Evolutionary conservation across 1,140 invertebrate species (phyloP).

Genomic region (Drosophila quadrilineata): DNA sequence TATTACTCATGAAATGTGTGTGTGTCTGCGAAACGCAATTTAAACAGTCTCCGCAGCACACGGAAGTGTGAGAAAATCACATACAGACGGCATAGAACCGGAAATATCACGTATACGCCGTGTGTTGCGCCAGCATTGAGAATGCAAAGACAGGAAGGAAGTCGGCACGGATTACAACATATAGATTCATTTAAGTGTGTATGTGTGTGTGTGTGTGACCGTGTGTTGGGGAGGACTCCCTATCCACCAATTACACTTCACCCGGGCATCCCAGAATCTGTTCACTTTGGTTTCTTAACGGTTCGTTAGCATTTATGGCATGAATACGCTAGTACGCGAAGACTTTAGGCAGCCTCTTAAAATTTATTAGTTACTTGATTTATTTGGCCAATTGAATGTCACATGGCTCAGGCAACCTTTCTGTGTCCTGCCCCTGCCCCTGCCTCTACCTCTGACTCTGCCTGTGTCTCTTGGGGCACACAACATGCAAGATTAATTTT

Average conservation of each 20-base stretch:
- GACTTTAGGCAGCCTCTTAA: slow-evolving; percentile 24
- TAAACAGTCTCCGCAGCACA: not conserved
- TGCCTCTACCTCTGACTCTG: no score
- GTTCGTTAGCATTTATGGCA: slow-evolving; percentile 54
- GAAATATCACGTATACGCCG: slow-evolving; percentile 51
- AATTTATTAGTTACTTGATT: slow-evolving; percentile 71
- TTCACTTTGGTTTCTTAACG: slow-evolving; percentile 51
- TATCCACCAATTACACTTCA: slow-evolving; percentile 19
- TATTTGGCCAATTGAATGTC: slow-evolving; percentile 66
- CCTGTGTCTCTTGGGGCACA: no score
- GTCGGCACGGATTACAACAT: not conserved
- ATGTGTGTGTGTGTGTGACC: not conserved
- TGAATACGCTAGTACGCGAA: slow-evolving; percentile 1
- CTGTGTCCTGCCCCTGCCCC: not conserved
- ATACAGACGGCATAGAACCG: not conserved
- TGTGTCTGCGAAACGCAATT: slow-evolving; percentile 12
- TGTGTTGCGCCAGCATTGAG: slow-evolving; percentile 23
- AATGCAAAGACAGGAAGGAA: slow-evolving; percentile 37
- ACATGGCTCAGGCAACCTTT: slow-evolving; percentile 11
- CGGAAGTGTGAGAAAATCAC: not conserved
- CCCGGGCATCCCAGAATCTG: not conserved
- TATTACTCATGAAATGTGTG: no score
- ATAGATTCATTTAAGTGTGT: no score
- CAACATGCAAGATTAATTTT: slow-evolving; percentile 3
- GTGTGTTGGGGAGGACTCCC: slow-evolving; percentile 4